Base-by-base conservation (phyloP, 2,113 vertebrate genomes). In the Cynocephalus volans region DNA sequence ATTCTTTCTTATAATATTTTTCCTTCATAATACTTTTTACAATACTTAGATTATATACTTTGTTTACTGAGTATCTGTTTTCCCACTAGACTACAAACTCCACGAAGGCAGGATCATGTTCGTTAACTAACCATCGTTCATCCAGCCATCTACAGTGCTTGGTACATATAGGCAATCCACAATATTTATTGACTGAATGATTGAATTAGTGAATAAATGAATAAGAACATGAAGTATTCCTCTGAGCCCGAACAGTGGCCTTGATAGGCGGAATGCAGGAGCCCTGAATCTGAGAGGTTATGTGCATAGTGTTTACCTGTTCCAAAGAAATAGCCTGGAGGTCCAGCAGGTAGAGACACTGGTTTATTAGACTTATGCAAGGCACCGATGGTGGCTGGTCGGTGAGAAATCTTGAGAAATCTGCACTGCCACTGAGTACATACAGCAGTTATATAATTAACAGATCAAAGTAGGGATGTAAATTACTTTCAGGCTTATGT, bases 1-100 rank as follows among this genome's bases (percentile, higher is more conserved):
- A 56, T 54, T 93, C 17, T 88, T 89, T 50, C 60, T 95, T 77
- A 19, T 82, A 80, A 50, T 70, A 26, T 10, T 41, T 91, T 62
- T 62, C 58, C 11, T 90, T 82, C 31, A 31, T 31, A 72, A 58
- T 28, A 90, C 48, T 41, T 76, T 76, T 75, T 56, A 84, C 23
- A 23, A 28, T 19, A 56, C 15, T 95, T 60, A 84, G 56, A 48
- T 93, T 62, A n/a, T 31, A 5, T 75, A 23, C 33, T 72, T 60
- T 60, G 5, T 90, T 79, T 96, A 31, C 62, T 17, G n/a, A 52
- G 28, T 23, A 64, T 54, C 33, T 90, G 41, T 75, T 92, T 90
- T 86, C 28, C 65, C 67, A 92, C 31, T 33, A 62, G 50, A 92
- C 17, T 58, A 33, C 73, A 72, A 95, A 80, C 23, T 93, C 36